Evolutionary conservation across 2,888 invertebrate genomes (phyloP).

Genomic region (Oscheius sp.): DNA sequence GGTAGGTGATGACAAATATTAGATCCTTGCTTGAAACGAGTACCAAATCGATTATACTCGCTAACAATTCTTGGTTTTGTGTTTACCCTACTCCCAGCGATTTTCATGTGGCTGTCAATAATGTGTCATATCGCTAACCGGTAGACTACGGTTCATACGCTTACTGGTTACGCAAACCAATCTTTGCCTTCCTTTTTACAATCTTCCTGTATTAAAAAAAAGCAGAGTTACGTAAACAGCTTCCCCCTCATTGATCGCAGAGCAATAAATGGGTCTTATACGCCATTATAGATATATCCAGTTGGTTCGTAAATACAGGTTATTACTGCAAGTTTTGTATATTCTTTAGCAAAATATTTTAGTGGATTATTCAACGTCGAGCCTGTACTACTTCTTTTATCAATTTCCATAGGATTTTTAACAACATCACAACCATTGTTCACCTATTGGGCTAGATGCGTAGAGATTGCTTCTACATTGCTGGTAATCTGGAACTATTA

Average conservation of each 20-base stretch:
- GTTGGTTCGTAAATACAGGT: constrained; percentile 11
- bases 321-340: not conserved
- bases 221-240: constrained; percentile 3
- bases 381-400: constrained; percentile 44
- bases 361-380: constrained; percentile 50
- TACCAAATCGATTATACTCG: too few species aligned
- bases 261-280: constrained; percentile 9
- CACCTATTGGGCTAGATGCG: constrained; percentile 60
- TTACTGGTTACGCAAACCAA: too few species aligned
- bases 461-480: constrained; percentile 41
- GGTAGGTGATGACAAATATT: not conserved
- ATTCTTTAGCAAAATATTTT: not conserved
- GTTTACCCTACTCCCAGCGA: too few species aligned
- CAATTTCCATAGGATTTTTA: constrained; percentile 39
- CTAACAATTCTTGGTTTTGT: too few species aligned
- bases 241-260: constrained; percentile 16
- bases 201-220: too few species aligned
- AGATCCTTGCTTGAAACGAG: not conserved
- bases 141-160: too few species aligned
- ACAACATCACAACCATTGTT: constrained; percentile 46
- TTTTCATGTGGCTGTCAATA: too few species aligned
- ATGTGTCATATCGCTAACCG: not conserved
- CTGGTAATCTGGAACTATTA: not conserved
- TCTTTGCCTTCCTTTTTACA: not conserved
- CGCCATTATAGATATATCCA: not conserved